These are phyloP conservation scores for Pandemis heparana DNA, from an alignment of 2,888 invertebrate genomes.

Conservation along the genomic window DNA sequence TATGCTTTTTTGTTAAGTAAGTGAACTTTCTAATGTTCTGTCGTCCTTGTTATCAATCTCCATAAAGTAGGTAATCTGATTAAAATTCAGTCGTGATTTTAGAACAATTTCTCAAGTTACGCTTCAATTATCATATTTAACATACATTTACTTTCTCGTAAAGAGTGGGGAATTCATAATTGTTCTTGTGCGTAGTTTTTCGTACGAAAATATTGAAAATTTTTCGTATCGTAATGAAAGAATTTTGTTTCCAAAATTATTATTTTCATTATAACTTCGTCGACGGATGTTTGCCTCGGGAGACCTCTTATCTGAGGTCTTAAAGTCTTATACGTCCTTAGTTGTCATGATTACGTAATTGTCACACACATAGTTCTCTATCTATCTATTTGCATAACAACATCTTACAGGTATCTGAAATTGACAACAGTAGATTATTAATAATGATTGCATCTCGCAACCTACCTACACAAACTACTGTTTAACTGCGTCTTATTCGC, in stretches of 20 bases:
- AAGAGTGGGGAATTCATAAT: conserved; percentile 7
- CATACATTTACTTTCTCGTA: conserved; percentile 9
- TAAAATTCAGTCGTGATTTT: conserved; percentile 36
- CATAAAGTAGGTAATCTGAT: conserved; percentile 15
- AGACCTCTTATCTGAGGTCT: no score
- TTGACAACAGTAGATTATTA: neutral
- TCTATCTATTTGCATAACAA: no score
- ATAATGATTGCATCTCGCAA: neutral
- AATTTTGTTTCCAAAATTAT: no score
- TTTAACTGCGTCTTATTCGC: neutral
- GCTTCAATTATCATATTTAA: conserved; percentile 41
- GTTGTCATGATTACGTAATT: no score
- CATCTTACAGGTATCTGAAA: neutral
- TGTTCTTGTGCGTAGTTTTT: conserved; percentile 20
- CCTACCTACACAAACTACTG: neutral
- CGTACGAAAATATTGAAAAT: neutral
- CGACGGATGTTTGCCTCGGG: no score
- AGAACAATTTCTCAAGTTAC: conserved; percentile 39
- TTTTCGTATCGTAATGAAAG: neutral
- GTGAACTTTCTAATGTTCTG: conserved; percentile 19
- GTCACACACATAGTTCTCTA: no score
- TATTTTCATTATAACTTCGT: no score
- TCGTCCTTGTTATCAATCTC: conserved; percentile 23
- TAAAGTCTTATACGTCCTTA: no score
- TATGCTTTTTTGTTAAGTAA: conserved; percentile 4